These are phyloP conservation scores for Scalopus aquaticus DNA, from an alignment of 2,113 vertebrate species.

Conservation along the genomic window DNA sequence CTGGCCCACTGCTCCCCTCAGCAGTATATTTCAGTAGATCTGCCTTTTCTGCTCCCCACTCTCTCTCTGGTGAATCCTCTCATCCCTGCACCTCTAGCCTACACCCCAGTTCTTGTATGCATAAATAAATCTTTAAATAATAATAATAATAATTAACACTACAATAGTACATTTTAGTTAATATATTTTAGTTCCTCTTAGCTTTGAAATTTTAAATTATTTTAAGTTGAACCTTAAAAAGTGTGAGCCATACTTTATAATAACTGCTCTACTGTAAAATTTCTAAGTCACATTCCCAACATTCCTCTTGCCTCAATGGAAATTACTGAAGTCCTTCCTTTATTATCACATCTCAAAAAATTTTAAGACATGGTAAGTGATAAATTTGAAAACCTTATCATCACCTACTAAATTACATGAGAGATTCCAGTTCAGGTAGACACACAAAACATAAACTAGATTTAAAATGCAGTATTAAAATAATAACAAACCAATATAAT, in stretches of 20 bases:
- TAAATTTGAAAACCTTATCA: conserved; percentile 33
- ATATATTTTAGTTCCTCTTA: conserved; percentile 12
- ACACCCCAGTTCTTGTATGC: too few relatives aligned
- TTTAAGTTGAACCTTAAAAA: conserved; percentile 6
- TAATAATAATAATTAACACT: too few relatives aligned
- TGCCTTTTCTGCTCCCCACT: too few relatives aligned
- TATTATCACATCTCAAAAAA: not conserved
- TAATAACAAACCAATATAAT: not conserved
- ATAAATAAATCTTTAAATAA: too few relatives aligned
- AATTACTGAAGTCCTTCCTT: not conserved
- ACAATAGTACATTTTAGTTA: conserved; percentile 7
- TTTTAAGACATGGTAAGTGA: not conserved
- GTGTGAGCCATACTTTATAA: not conserved
- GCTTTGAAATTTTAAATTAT: conserved; percentile 17
- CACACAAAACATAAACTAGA: conserved; percentile 22
- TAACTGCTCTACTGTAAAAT: not conserved
- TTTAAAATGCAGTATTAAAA: conserved; percentile 52
- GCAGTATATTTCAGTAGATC: too few relatives aligned
- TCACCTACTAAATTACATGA: not conserved
- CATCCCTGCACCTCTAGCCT: too few relatives aligned
- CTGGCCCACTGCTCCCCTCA: too few relatives aligned
- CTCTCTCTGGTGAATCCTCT: too few relatives aligned
- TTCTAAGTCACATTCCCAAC: not conserved
- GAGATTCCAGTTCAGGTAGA: conserved; percentile 51
- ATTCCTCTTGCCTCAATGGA: not conserved